phyloP scores from a whole-genome alignment of 1,140 invertebrate species.

The Ooceraea biroi region DNA sequence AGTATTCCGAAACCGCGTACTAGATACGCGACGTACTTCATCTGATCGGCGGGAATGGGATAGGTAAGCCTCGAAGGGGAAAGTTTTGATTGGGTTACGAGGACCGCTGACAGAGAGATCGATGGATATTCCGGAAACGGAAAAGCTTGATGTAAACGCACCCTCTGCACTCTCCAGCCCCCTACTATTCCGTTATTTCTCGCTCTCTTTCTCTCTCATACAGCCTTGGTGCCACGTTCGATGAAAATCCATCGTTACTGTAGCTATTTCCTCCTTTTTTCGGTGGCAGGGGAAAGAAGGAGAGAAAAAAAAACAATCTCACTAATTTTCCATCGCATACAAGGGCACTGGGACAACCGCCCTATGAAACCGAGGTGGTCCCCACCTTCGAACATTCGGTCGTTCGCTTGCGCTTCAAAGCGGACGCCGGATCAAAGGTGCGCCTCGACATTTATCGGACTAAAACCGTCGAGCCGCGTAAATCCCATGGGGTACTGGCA shows the following conservation, averaged over 20 bases:
- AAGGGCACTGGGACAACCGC: slow-evolving; percentile 78
- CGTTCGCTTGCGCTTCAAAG: slow-evolving; percentile 63
- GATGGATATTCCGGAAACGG: slow-evolving; percentile 74
- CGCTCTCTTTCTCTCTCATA: slow-evolving; percentile 9
- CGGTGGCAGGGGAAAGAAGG: slow-evolving; percentile 54
- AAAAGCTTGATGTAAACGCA: slow-evolving; percentile 73
- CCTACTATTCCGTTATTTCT: too few relatives aligned
- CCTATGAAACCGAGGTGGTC: slow-evolving; percentile 70
- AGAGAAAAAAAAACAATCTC: slow-evolving; percentile 75
- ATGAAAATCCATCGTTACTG: slow-evolving; percentile 44
- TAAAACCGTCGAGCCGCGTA: slow-evolving; percentile 62
- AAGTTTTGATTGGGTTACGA: slow-evolving; percentile 76
- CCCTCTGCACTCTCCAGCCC: slow-evolving; percentile 12
- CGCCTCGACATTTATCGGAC: slow-evolving; percentile 64
- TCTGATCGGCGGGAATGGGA: slow-evolving; percentile 17
- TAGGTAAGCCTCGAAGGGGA: slow-evolving; percentile 63
- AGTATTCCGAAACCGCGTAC: background rate
- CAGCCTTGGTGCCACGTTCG: slow-evolving; percentile 67
- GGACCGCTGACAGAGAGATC: slow-evolving; percentile 71
- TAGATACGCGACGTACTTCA: slow-evolving; percentile 24
- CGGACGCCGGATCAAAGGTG: slow-evolving; percentile 71
- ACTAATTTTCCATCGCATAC: slow-evolving; percentile 77
- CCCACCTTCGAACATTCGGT: slow-evolving; percentile 65
- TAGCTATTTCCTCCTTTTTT: slow-evolving; percentile 64
- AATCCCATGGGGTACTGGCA: slow-evolving; percentile 45